These are phyloP conservation scores for Parnassius smintheus DNA, from an alignment of 2,888 invertebrate genomes.

Conservation along the genomic window DNA sequence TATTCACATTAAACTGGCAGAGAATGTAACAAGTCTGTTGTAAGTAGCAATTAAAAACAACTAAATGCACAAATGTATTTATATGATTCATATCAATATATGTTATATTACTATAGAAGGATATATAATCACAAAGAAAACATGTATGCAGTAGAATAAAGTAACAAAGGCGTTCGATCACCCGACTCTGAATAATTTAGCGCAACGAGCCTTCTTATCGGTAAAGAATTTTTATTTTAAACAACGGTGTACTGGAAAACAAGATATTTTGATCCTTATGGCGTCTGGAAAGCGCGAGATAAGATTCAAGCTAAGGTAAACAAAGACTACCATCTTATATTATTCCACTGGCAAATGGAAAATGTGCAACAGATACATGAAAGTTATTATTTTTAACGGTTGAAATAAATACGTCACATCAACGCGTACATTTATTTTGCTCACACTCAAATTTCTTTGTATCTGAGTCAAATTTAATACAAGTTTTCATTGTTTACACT, in stretches of 20 bases:
- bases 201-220: constrained; percentile 49
- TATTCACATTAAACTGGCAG: too few species aligned
- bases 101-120: too few species aligned
- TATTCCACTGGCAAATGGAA: constrained; percentile 21
- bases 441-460: too few species aligned
- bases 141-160: constrained; percentile 10
- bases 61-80: too few species aligned
- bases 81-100: too few species aligned
- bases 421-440: too few species aligned
- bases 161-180: constrained; percentile 25
- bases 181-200: constrained; percentile 29
- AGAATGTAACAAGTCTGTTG: too few species aligned
- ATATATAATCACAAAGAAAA: neutral
- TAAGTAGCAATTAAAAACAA: too few species aligned
- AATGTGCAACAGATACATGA: constrained; percentile 25
- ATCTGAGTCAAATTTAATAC: too few species aligned
- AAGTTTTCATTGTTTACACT: too few species aligned
- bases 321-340: constrained; percentile 29
- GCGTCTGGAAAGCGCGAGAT: constrained; percentile 41
- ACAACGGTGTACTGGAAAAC: constrained; percentile 59
- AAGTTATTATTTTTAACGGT: too few species aligned
- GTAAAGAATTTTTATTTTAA: constrained; percentile 59
- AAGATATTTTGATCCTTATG: constrained; percentile 52
- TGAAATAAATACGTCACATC: too few species aligned
- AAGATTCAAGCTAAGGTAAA: constrained; percentile 40